Conservation (phyloP, 2,797 vertebrate genomes). For the Myotis myotis region DNA sequence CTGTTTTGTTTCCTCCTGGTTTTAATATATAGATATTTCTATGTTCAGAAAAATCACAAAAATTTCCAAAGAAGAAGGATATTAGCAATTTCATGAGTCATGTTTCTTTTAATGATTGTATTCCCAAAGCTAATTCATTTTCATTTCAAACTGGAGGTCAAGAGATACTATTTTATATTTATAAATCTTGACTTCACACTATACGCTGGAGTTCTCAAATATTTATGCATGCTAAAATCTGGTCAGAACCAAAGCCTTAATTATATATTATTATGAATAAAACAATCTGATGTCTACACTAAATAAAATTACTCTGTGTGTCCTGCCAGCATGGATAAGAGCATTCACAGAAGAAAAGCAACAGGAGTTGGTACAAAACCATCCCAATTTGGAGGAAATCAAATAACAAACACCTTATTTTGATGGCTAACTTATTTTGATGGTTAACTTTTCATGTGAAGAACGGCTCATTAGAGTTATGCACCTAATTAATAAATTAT, state of each 20-base stretch:
- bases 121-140: constrained; percentile 8
- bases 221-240: neutral
- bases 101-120: neutral
- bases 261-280: neutral
- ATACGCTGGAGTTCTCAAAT: neutral
- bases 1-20: neutral
- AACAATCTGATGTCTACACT: neutral
- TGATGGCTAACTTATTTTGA: neutral
- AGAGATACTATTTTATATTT: constrained; percentile 10
- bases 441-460: neutral
- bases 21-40: neutral
- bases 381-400: neutral
- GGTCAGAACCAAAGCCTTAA: constrained; percentile 8
- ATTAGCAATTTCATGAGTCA: neutral
- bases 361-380: neutral
- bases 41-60: neutral
- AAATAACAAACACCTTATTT: neutral
- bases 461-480: neutral
- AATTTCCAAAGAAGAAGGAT: constrained; percentile 12
- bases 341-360: neutral
- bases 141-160: constrained; percentile 24
- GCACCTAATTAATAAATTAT: neutral
- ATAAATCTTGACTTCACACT: constrained; percentile 32
- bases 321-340: neutral
- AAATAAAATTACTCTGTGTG: neutral